Evolutionary conservation across 2,113 vertebrate genomes (phyloP).

Genomic region (Deroptyus accipitrinus): DNA sequence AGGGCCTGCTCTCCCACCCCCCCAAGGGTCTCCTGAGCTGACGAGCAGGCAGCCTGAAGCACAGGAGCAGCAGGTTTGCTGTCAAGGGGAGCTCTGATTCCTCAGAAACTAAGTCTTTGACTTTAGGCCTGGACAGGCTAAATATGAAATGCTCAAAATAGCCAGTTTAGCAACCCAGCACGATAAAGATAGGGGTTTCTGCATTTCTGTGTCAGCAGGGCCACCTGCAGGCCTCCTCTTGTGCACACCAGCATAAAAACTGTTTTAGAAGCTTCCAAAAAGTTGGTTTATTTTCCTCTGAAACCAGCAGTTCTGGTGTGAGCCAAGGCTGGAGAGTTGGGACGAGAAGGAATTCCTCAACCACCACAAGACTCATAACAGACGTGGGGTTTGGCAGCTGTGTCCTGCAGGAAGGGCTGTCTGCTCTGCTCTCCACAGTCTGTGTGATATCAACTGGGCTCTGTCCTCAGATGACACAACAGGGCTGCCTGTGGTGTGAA

Average conservation of each 20-base stretch:
- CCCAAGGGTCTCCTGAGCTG: neutral
- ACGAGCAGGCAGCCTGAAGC: neutral
- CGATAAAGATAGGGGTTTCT: neutral
- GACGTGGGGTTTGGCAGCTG: neutral
- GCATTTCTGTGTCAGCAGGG: slow-evolving; percentile 16
- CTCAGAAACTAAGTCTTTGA: neutral
- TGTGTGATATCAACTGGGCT: neutral
- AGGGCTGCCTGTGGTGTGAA: neutral
- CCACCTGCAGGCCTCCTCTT: slow-evolving; percentile 30
- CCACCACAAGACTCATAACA: neutral
- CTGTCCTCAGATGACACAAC: slow-evolving; percentile 5
- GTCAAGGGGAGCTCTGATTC: neutral
- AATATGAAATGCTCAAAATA: neutral
- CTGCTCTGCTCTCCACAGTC: neutral
- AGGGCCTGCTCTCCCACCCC: neutral
- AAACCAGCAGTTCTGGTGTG: neutral
- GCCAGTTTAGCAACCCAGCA: neutral
- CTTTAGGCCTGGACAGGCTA: neutral
- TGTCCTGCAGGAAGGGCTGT: neutral
- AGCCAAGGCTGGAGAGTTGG: neutral
- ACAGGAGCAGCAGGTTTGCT: neutral
- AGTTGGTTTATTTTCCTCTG: neutral
- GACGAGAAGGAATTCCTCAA: neutral
- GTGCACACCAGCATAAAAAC: neutral
- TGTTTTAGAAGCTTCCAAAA: neutral